Conservation (phyloP, 1,140 invertebrate species). For the Cotesia vestalis region DNA sequence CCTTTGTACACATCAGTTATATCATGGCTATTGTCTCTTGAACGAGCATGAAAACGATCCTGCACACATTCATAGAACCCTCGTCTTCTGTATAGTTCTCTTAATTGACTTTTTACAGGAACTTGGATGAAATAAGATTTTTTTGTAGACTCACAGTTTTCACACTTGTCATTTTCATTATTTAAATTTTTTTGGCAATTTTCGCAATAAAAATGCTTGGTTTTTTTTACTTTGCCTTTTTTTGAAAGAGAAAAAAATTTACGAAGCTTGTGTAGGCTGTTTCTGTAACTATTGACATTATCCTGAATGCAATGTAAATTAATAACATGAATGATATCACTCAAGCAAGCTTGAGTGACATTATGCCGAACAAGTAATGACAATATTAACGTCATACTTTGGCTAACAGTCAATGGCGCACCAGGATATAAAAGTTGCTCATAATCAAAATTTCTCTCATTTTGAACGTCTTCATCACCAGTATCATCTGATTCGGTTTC, state of each 20-base stretch:
- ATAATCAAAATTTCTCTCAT: not conserved
- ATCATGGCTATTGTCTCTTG: not conserved
- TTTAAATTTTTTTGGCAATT: constrained; percentile 3
- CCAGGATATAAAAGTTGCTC: constrained; percentile 9
- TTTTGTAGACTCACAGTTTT: not conserved
- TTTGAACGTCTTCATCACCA: not conserved
- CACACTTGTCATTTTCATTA: not conserved
- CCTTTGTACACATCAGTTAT: constrained; percentile 31
- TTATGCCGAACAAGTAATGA: constrained; percentile 25
- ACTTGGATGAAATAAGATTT: not conserved
- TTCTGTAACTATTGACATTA: not conserved
- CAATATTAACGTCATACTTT: constrained; percentile 31
- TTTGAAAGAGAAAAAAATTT: constrained; percentile 22
- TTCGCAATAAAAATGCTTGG: constrained; percentile 21
- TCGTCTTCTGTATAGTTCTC: not conserved
- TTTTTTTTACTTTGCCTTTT: not conserved
- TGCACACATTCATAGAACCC: not conserved
- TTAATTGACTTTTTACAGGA: not conserved
- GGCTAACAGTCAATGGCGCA: constrained; percentile 14
- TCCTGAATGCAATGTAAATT: constrained; percentile 17
- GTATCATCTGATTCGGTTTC: too few relatives aligned
- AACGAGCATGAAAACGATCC: not conserved
- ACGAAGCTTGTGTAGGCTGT: constrained; percentile 24
- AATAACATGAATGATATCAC: constrained; percentile 22
- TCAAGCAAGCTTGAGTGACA: constrained; percentile 4